phyloP scores from a whole-genome alignment of 2,113 vertebrate species.

The Osmerus mordax region DNA sequence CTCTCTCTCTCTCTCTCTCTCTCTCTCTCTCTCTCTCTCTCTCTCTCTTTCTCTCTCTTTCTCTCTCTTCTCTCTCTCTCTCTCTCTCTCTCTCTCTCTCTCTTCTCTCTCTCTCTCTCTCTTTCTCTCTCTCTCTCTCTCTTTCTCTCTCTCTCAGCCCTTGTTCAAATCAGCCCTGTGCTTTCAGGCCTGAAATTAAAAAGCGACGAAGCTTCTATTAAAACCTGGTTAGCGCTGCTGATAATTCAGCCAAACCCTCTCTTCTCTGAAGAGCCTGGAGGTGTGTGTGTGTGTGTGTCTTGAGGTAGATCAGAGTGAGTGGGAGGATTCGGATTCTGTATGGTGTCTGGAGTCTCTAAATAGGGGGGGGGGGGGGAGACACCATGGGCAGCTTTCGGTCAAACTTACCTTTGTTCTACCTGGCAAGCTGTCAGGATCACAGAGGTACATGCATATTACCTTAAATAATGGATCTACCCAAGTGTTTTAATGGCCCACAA shows the following conservation, averaged over 20 bases:
- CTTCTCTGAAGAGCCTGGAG: slow-evolving; percentile 18
- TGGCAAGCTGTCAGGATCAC: background rate
- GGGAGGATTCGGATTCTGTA: too few relatives aligned
- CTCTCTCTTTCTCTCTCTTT: slow-evolving; percentile 13
- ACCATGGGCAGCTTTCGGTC: background rate
- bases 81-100: slow-evolving; percentile 15
- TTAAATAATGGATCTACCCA: background rate
- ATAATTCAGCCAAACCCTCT: slow-evolving; percentile 33
- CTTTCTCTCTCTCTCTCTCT: slow-evolving; percentile 20
- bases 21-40: slow-evolving; percentile 24
- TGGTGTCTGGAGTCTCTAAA: too few relatives aligned
- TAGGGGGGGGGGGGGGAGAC: background rate
- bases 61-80: slow-evolving; percentile 18
- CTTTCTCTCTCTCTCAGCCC: slow-evolving; percentile 15
- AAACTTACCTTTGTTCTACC: background rate
- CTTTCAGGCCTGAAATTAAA: slow-evolving; percentile 61
- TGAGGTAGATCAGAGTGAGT: too few relatives aligned
- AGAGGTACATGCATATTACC: background rate
- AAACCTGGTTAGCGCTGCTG: slow-evolving; percentile 44
- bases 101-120: too few relatives aligned
- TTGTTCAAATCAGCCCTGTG: slow-evolving; percentile 43
- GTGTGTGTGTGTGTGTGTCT: slow-evolving; percentile 14
- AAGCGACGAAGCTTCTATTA: slow-evolving; percentile 49
- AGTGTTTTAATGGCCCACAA: too few relatives aligned
- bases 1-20: slow-evolving; percentile 9